Base-by-base conservation (phyloP, 1,140 invertebrate species). In the Aporrectodea caliginosa region DNA sequence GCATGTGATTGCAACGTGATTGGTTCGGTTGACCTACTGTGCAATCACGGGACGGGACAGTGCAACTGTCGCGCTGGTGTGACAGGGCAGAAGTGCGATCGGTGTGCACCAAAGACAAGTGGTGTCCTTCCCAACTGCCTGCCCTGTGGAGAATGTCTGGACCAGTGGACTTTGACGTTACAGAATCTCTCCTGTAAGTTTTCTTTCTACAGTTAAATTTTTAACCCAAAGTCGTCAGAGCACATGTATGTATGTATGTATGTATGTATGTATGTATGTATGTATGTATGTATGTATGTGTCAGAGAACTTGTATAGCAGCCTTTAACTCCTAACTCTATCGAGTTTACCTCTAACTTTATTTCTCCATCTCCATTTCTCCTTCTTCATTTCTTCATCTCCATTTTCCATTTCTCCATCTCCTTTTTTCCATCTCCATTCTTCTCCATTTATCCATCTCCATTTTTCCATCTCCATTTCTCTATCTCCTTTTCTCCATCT, bases 1-100 rank as follows among this genome's bases (percentile, higher is more conserved):
- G 93, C 91, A 82, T 99, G 98, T 88, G 91, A 93, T 2, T 99
- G 98, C 87, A 92, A 98, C 85, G 90, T 93, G 70, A 58, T 6
- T 6, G 70, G n/a, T 32, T 72, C 70, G 2, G 6, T 29, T 72
- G 70, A 72, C 70, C 2, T 27, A 72, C 2, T 12, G 2, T 72
- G 70, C 27, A n/a, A 72, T 32, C 2, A 29, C 27, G 31, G 6
- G n/a, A 72, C 70, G 6, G 70, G 70, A 27, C 70, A 72, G 70
- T 72, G 70, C 27, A 1, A 43, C 16, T 79, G 78, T 58, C 27
- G 35, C 58, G 22, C 71, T 0, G 34, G 73, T 32, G 78, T 79
- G 35, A 68, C 78, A 30, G 78, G 78, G 43, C 22, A 58, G 30
- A 75, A 34, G 22, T 79, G 78, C 58, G 78, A 79, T 33, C 32